phyloP scores from a whole-genome alignment of 2,888 invertebrate species.

The Chloroclysta siterata region DNA sequence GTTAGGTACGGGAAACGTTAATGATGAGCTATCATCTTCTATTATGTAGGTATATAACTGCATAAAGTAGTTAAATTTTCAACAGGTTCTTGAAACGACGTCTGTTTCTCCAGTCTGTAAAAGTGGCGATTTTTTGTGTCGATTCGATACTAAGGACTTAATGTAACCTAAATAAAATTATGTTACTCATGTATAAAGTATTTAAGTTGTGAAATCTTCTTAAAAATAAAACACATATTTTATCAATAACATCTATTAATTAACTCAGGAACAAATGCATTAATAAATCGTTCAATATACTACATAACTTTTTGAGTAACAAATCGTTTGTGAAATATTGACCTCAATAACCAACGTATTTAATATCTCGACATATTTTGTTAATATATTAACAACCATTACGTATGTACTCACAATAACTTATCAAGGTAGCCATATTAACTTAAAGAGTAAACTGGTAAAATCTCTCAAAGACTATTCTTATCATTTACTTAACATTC shows the following conservation, averaged over 20 bases:
- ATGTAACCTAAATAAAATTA: constrained; percentile 65
- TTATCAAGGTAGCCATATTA: constrained; percentile 78
- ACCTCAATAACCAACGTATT: constrained; percentile 72
- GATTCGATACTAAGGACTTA: constrained; percentile 45
- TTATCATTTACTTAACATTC: constrained; percentile 71
- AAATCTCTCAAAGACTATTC: constrained; percentile 77
- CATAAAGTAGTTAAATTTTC: background rate
- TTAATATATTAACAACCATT: constrained; percentile 82
- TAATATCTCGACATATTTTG: constrained; percentile 72
- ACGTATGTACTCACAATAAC: constrained; percentile 66
- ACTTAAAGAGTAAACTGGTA: constrained; percentile 79
- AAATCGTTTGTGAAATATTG: constrained; percentile 72
- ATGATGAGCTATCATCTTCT: too few species aligned
- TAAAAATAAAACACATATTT: constrained; percentile 63
- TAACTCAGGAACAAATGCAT: constrained; percentile 85
- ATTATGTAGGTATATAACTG: too few species aligned
- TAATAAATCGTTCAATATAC: constrained; percentile 78
- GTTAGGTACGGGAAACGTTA: background rate
- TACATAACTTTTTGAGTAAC: constrained; percentile 60
- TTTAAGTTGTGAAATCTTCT: constrained; percentile 40
- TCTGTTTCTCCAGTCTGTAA: background rate
- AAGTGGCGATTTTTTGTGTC: background rate
- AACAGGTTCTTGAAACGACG: background rate
- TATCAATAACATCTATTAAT: constrained; percentile 79
- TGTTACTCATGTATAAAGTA: constrained; percentile 76